Percentiles rank a stretch among this genome's conserved stretches.
phyloP scores from a whole-genome alignment of 2,113 vertebrate species.

The Pteronura brasiliensis region DNA sequence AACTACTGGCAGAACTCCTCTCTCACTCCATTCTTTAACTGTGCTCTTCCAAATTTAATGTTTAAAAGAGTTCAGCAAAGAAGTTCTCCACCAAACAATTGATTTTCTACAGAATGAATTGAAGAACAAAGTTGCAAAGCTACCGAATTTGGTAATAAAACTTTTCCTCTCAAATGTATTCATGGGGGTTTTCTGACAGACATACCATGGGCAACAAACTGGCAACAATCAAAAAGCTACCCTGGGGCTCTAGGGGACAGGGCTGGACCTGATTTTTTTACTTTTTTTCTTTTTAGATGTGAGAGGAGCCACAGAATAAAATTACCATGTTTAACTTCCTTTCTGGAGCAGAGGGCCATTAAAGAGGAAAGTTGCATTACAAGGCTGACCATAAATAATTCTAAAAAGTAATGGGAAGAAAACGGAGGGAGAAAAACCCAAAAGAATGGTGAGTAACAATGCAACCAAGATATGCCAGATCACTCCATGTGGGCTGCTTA shows the following conservation, averaged over 20 bases:
- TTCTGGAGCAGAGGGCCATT: background rate
- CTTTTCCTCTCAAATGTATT: background rate
- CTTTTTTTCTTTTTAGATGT: background rate
- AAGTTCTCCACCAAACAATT: background rate
- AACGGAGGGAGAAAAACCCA: accelerated
- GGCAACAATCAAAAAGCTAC: background rate
- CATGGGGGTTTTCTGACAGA: accelerated
- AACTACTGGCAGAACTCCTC: background rate
- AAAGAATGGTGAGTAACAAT: background rate
- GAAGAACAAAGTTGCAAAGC: background rate
- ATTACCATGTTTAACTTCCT: background rate
- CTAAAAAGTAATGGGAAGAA: background rate
- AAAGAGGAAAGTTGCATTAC: background rate
- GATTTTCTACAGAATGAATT: background rate
- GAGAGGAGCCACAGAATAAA: background rate
- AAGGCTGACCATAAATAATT: background rate
- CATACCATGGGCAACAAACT: accelerated
- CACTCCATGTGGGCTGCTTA: background rate
- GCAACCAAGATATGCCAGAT: background rate
- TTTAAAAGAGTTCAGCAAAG: background rate
- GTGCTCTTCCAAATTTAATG: background rate
- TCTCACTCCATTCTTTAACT: background rate
- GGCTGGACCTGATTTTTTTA: background rate
- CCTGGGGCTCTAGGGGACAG: accelerated
- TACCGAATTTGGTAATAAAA: background rate